These are phyloP conservation scores for Pardosa pseudoannulata DNA, from an alignment of 2,888 invertebrate species.

Conservation along the genomic window DNA sequence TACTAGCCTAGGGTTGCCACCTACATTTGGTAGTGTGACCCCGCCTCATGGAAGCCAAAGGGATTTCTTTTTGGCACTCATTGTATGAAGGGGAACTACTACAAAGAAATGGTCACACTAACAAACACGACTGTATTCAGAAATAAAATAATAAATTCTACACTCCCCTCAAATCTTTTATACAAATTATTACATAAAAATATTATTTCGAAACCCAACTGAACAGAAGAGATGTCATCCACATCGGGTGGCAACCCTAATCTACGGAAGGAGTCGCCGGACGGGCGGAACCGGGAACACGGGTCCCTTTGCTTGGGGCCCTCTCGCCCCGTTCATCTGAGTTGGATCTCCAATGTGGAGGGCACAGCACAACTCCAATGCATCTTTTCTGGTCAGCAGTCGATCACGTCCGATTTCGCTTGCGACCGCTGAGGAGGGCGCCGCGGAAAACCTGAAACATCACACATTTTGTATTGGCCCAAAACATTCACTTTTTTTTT, in stretches of 20 bases:
- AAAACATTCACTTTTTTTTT: too few relatives aligned
- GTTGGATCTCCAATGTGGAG: constrained; percentile 66
- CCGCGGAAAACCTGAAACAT: constrained; percentile 55
- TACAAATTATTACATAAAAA: too few relatives aligned
- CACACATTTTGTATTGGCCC: too few relatives aligned
- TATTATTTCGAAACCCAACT: constrained; percentile 60
- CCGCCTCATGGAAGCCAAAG: too few relatives aligned
- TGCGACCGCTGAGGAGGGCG: constrained; percentile 66
- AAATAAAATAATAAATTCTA: too few relatives aligned
- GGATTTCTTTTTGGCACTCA: too few relatives aligned
- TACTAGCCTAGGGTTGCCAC: constrained; percentile 37
- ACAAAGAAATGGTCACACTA: too few relatives aligned
- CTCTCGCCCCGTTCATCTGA: constrained; percentile 42
- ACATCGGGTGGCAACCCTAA: constrained; percentile 55
- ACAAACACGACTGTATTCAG: too few relatives aligned
- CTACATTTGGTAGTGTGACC: not conserved
- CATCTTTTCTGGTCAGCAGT: constrained; percentile 60
- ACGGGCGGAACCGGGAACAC: constrained; percentile 54
- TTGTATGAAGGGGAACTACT: too few relatives aligned
- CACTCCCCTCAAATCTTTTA: too few relatives aligned
- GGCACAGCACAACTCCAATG: constrained; percentile 27
- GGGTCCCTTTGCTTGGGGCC: constrained; percentile 36
- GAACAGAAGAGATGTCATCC: constrained; percentile 51
- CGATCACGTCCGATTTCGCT: constrained; percentile 70
- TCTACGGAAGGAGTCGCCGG: constrained; percentile 71